Conservation (phyloP, 2,888 invertebrate species). For the Lepeophtheirus nordmannii region DNA sequence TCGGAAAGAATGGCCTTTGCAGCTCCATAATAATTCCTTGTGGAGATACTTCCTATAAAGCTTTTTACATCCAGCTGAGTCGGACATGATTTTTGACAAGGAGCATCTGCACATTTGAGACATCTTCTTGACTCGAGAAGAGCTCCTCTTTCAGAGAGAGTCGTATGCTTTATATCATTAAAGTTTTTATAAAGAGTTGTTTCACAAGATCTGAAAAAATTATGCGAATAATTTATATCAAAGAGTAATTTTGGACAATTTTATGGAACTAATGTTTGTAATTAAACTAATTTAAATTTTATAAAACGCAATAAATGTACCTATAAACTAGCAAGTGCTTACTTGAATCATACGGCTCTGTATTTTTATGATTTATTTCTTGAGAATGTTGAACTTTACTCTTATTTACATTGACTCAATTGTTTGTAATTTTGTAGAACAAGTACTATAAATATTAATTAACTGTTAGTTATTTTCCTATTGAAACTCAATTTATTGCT, state of each 20-base stretch:
- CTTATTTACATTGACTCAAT: no score
- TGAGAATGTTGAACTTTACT: no score
- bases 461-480: no score
- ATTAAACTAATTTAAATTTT: not conserved
- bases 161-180: constrained; percentile 92
- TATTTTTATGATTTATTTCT: no score
- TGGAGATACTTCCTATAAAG: constrained; percentile 89
- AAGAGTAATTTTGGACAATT: constrained; percentile 7
- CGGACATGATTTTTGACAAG: constrained; percentile 96
- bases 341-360: no score
- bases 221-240: not conserved
- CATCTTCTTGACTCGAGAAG: constrained; percentile 73
- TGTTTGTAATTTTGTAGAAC: no score
- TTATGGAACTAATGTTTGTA: not conserved
- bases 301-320: no score
- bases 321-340: no score
- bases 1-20: constrained; percentile 75
- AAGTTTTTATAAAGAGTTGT: constrained; percentile 56
- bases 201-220: constrained; percentile 2
- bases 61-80: constrained; percentile 92
- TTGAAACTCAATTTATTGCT: no score
- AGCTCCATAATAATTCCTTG: constrained; percentile 96
- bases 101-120: constrained; percentile 84
- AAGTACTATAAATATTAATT: no score
- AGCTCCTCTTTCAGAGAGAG: constrained; percentile 85